These are phyloP conservation scores for Andrena chrysosceles DNA, from an alignment of 2,888 invertebrate genomes.

Conservation along the genomic window DNA sequence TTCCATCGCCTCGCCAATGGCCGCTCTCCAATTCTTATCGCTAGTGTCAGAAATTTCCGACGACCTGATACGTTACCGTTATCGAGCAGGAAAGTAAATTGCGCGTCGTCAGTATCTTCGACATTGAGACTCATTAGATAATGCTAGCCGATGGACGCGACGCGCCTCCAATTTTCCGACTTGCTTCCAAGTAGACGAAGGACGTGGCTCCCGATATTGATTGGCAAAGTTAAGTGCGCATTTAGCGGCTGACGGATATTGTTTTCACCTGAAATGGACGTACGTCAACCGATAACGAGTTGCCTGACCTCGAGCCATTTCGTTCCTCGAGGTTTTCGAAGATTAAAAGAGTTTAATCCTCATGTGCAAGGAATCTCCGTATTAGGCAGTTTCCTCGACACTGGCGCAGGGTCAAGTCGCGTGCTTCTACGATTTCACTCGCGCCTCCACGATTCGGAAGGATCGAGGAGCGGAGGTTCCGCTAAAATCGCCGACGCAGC, in stretches of 20 bases:
- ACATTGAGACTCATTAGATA: slow-evolving; percentile 34
- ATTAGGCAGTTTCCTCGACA: slow-evolving; percentile 1
- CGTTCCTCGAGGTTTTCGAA: neutral
- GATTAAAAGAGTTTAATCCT: no score
- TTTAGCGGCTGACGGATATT: slow-evolving; percentile 41
- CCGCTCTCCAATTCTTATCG: slow-evolving; percentile 44
- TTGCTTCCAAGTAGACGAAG: neutral
- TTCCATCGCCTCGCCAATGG: slow-evolving; percentile 4
- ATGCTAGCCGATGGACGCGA: neutral
- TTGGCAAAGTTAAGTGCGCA: slow-evolving; percentile 46
- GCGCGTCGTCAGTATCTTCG: slow-evolving; percentile 47
- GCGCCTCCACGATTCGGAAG: neutral
- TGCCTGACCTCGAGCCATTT: slow-evolving; percentile 26
- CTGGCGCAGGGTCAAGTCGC: neutral
- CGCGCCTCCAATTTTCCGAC: neutral
- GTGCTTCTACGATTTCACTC: neutral
- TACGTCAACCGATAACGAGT: slow-evolving; percentile 3
- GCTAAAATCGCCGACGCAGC: slow-evolving; percentile 2
- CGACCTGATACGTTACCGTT: slow-evolving; percentile 40
- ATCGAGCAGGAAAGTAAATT: slow-evolving; percentile 39
- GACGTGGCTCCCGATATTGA: slow-evolving; percentile 20
- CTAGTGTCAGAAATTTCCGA: slow-evolving; percentile 35
- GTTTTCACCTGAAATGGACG: neutral
- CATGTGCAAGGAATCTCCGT: neutral
- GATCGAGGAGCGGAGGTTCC: neutral